Evolutionary conservation across 2,888 invertebrate species (phyloP), one percentile per base, ranked within the genome.

Genomic region (Trisateles emortualis): DNA sequence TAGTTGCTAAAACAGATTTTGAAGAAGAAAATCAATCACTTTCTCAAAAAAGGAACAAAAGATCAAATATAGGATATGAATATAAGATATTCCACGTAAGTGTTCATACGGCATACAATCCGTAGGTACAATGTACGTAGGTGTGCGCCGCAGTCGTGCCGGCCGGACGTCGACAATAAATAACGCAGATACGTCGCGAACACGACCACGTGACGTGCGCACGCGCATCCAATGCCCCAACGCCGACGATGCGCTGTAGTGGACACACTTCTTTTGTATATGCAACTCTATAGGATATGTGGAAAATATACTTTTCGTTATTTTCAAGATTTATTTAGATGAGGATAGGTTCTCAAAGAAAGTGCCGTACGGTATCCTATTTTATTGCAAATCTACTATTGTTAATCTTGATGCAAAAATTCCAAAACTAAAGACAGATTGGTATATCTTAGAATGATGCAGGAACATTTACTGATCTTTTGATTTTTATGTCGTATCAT

Each of bases 141-240:
- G 68, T 67, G 69, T 59, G 59, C 26, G 8, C 5, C 26, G 26
- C 74, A 79, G 86, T 88, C 88, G 87, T 81, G 84, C 76, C 59
- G 70, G 51, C 50, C 83, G 86, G 84, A 86, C 89, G 85, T 80
- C 78, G 83, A 76, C 87, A 88, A 90, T 90, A 91, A 91, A 91
- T 90, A 90, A 91, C 79, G 79, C 81, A 87, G 90, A 91, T 91
- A 91, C 86, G 85, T 87, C 79, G 83, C 81, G 41, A 72, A 89
- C 90, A 88, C 88, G 87, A 82, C 80, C 87, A 81, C 74, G 82
- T 86, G 90, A 90, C 88, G 78, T 82, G 84, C 83, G 83, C 85
- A 74, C 76, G 84, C 81, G 86, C 83, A 76, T 14, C 46, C 44
- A 49, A 42, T 35, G 33, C 39, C 3, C 32, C 40, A 64, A 65